Base-by-base conservation (phyloP, 2,888 invertebrate species). In the Hirtodrosophila cameraria region DNA sequence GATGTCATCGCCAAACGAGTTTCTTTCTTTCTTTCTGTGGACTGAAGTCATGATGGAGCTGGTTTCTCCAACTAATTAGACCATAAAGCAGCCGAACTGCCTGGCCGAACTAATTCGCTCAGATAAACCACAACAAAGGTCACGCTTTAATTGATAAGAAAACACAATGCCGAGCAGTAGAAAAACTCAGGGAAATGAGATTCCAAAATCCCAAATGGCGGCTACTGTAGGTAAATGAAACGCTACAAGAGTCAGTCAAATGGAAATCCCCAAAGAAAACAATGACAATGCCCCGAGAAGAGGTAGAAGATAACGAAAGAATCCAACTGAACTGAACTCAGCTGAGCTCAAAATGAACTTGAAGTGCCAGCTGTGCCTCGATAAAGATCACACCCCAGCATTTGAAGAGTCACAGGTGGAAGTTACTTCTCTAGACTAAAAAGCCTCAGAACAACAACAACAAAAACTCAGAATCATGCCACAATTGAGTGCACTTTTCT, bases 91-190 rank as follows among this genome's bases (percentile, higher is more conserved):
- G 48, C 67, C 65, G 67, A 60, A 54, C 54, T 62, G 61, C 55
- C 54, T 75, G 69, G 75, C 68, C 75, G 75, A 80, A 79, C 82
- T 81, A 81, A 79, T 83, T 83, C 73, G 61, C 70, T 61, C 57
- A 70, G 79, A 80, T 80, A 86, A 86, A 80, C 86, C 82, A 82
- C 82, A 82, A 82, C 77, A 82, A 82, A 82, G 82, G 86, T 82
- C 86, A 82, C 82, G 86, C 82, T 82, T 82, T 82, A 86, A 82
- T 82, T 82, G 82, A 82, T 82, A 82, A 82, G 68, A 75, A 67
- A 75, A 65, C 57, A 69, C 50, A 53, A 59, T 53, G 61, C 59
- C 8, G 42, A 13, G 36, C 7, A 3, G 23, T 63, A 52, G 52
- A 53, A 53, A n/a, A n/a, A n/a, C n/a, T n/a, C n/a, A n/a, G n/a